Percentiles rank a stretch among this genome's conserved stretches.
Evolutionary conservation across 2,888 invertebrate species (phyloP).

Genomic region (Dione vanillae): DNA sequence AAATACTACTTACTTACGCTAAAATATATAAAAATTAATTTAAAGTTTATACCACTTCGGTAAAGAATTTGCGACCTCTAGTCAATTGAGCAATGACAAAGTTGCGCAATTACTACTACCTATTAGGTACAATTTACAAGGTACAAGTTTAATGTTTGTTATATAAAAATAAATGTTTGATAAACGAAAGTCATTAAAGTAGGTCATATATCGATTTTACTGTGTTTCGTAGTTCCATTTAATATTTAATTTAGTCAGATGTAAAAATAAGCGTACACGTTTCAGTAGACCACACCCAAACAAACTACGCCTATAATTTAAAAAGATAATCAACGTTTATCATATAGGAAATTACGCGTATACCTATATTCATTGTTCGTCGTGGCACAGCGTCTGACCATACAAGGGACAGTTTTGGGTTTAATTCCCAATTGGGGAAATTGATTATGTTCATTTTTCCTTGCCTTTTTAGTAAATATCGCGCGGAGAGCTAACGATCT

Average conservation of each 20-base stretch:
- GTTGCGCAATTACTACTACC: neutral
- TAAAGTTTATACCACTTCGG: too few relatives aligned
- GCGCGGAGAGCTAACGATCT: too few relatives aligned
- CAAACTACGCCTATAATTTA: neutral
- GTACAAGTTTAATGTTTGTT: neutral
- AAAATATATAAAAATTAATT: too few relatives aligned
- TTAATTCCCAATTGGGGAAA: too few relatives aligned
- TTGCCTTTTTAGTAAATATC: too few relatives aligned
- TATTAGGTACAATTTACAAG: neutral
- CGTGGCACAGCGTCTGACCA: too few relatives aligned
- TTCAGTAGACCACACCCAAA: conserved; percentile 11
- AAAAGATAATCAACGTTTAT: neutral
- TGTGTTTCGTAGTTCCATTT: conserved; percentile 15
- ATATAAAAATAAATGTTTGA: neutral
- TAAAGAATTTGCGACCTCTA: too few relatives aligned
- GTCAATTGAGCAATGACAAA: too few relatives aligned
- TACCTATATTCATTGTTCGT: neutral
- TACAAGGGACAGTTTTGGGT: too few relatives aligned
- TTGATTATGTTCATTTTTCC: too few relatives aligned
- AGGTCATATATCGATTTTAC: conserved; percentile 27
- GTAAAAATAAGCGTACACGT: neutral
- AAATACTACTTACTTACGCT: too few relatives aligned
- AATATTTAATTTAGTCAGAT: conserved; percentile 22
- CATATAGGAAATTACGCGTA: neutral
- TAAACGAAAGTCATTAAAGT: conserved; percentile 12